Evolutionary conservation across 2,113 vertebrate genomes (phyloP).

Genomic region (Xenus cinereus): DNA sequence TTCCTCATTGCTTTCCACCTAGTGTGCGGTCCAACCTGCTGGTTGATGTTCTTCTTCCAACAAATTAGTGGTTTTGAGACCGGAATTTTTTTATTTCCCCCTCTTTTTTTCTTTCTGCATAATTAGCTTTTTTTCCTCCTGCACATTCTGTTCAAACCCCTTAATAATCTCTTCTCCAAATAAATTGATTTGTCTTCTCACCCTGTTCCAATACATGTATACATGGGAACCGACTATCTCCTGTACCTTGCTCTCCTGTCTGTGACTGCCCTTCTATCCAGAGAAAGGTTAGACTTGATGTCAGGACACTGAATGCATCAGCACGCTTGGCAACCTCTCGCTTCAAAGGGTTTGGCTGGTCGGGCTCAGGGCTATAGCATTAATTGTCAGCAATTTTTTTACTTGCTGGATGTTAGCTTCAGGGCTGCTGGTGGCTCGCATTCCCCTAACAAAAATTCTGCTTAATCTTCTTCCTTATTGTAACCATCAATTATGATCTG

Average conservation of each 20-base stretch:
- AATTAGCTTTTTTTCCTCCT: background rate
- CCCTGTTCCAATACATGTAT: background rate
- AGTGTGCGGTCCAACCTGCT: background rate
- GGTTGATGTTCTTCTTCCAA: background rate
- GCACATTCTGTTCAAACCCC: background rate
- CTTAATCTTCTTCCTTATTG: background rate
- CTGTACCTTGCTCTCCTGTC: background rate
- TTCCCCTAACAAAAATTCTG: background rate
- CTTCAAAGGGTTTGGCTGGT: background rate
- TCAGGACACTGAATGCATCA: background rate
- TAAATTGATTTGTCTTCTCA: background rate
- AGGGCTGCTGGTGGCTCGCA: background rate
- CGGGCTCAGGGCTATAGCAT: background rate
- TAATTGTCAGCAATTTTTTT: background rate
- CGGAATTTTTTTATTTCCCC: background rate
- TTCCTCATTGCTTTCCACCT: background rate
- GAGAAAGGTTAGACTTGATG: background rate
- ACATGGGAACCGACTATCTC: background rate
- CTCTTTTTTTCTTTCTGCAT: background rate
- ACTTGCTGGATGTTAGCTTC: background rate
- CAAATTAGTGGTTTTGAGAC: background rate
- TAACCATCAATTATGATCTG: background rate
- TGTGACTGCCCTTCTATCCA: background rate
- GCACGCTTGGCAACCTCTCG: fast-evolving
- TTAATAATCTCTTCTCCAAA: background rate